Evolutionary conservation across 1,140 invertebrate species (phyloP), one percentile per base, ranked within the genome.

Genomic region (Xylocopa sonorina): DNA sequence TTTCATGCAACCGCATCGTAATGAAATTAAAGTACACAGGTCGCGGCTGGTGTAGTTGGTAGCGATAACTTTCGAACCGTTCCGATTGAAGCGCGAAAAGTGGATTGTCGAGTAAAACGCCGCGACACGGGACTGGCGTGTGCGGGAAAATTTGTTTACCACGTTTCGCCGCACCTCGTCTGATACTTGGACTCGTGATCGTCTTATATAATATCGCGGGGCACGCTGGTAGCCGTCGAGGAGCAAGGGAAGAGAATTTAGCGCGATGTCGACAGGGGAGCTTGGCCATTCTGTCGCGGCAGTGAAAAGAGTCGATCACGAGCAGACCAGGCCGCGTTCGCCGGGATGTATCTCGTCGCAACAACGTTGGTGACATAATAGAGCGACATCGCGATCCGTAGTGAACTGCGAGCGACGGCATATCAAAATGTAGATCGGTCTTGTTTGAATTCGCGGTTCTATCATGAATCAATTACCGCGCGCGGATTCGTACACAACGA

Each of bases 391-490:
- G 82, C 78, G 66, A 80, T 75, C 68, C 82, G 78, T 71, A 69
- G 83, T 29, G 82, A 71, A 53, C 76, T 67, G 86, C 75, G 72
- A 84, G 82, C 80, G 73, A 83, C 77, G 79, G 73, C 81, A 86
- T 83, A 86, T 89, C 82, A 87, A 89, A 90, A 90, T 88, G 87
- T 89, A 89, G 88, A 74, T 84, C 86, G 80, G 82, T 75, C 82
- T 79, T 90, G 87, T 90, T 90, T 89, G 87, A 89, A 85, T 87
- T 88, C 89, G 89, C 83, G 89, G 88, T 90, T 85, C 88, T 86
- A 90, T 89, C 89, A 89, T 91, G 88, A 91, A 91, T 90, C 90
- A 91, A 91, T 91, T 91, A 90, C 86, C 87, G 38, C 80, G 38
- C 80, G 81, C 81, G 75, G 88, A 89, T 90, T 90, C 88, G 85